Conservation (phyloP, 2,888 invertebrate species). For the Perithous albicinctus region DNA sequence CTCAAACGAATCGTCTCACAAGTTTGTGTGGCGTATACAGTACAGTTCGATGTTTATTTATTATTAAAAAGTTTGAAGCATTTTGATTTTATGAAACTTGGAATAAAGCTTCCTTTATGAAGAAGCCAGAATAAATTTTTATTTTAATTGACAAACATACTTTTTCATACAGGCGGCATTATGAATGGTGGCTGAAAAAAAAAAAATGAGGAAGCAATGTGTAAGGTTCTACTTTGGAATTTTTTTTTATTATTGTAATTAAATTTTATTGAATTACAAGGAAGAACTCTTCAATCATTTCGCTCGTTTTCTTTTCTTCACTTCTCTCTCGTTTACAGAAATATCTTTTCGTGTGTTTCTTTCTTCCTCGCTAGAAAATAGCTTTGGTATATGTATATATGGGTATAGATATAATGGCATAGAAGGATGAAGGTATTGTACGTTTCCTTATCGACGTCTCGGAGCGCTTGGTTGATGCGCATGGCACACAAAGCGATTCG, state of each 20-base stretch:
- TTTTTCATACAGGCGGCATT: too few relatives aligned
- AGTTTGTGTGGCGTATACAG: too few relatives aligned
- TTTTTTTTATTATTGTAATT: background rate
- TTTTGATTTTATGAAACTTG: too few relatives aligned
- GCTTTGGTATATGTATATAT: background rate
- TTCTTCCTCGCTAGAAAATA: background rate
- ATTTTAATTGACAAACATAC: too few relatives aligned
- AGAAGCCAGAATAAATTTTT: too few relatives aligned
- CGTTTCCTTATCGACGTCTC: constrained; percentile 60
- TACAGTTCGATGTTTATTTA: too few relatives aligned
- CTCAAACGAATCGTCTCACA: too few relatives aligned
- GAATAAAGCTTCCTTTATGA: too few relatives aligned
- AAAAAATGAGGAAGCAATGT: too few relatives aligned
- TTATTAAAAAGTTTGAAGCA: too few relatives aligned
- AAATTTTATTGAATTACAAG: background rate
- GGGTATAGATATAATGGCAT: constrained; percentile 1
- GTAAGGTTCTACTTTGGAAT: background rate
- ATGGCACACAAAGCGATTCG: constrained; percentile 56
- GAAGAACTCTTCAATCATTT: background rate
- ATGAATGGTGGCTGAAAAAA: too few relatives aligned
- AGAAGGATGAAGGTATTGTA: constrained; percentile 42
- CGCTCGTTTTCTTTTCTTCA: background rate
- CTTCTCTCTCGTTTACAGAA: background rate
- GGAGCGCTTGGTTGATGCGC: constrained; percentile 44
- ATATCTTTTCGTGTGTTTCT: background rate